Evolutionary conservation across 2,113 vertebrate species (phyloP).

Genomic region (Syngnathus scovelli): DNA sequence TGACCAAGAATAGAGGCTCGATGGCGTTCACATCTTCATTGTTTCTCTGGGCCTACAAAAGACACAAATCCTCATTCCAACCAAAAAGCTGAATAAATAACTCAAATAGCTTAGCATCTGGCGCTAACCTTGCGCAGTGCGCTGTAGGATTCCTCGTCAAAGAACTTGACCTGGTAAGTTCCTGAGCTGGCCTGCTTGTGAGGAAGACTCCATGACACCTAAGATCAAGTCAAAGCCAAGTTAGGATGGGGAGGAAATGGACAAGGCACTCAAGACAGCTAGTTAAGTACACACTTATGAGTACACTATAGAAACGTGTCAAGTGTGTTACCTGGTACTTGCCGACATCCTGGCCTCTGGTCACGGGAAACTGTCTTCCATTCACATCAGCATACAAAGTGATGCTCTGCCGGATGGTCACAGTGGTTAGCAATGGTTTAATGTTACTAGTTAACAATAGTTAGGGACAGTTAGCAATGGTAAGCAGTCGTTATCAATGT

Average conservation of each 20-base stretch:
- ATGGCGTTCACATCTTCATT: slow-evolving; percentile 82
- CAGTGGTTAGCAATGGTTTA: background rate
- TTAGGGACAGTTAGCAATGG: background rate
- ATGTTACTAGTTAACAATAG: background rate
- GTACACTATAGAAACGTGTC: too few relatives aligned
- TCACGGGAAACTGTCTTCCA: slow-evolving; percentile 89
- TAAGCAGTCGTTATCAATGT: background rate
- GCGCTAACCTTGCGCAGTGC: slow-evolving; percentile 76
- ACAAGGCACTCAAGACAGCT: background rate
- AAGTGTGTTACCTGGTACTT: slow-evolving; percentile 79
- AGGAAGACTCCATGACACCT: slow-evolving; percentile 90
- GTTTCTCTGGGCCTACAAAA: slow-evolving; percentile 83
- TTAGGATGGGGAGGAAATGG: background rate
- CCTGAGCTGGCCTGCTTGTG: slow-evolving; percentile 83
- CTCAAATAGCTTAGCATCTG: background rate
- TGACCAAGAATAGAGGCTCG: slow-evolving; percentile 83
- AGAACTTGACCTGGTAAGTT: slow-evolving; percentile 88
- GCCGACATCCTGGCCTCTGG: slow-evolving; percentile 86
- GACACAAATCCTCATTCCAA: background rate
- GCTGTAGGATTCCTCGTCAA: slow-evolving; percentile 88
- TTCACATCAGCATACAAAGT: slow-evolving; percentile 87
- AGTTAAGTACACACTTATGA: background rate
- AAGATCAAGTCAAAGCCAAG: slow-evolving; percentile 6
- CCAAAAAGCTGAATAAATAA: background rate
- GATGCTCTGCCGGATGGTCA: slow-evolving; percentile 71